Percentiles rank a stretch among this genome's conserved stretches.
phyloP scores from a whole-genome alignment of 2,113 vertebrate genomes.

The Mastomys natalensis region DNA sequence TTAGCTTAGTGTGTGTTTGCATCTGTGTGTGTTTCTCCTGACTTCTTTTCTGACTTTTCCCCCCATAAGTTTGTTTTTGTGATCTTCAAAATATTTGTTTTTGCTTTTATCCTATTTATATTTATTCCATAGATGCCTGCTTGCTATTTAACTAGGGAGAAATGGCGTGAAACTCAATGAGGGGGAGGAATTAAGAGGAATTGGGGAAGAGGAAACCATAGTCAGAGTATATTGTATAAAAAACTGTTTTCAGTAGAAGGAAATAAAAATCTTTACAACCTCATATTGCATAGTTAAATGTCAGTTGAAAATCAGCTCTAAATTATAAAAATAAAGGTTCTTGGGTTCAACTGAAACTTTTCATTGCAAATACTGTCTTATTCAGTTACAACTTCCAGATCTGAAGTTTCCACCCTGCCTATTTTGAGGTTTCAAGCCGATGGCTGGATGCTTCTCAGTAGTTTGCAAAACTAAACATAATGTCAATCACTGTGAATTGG shows the following conservation, averaged over 20 bases:
- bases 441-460: neutral
- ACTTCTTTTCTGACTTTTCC: neutral
- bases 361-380: neutral
- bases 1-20: neutral
- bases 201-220: neutral
- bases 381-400: neutral
- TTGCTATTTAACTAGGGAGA: neutral
- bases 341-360: neutral
- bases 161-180: neutral
- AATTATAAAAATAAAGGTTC: neutral
- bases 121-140: neutral
- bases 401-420: neutral
- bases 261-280: constrained; percentile 2
- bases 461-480: neutral
- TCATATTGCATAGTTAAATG: neutral
- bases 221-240: neutral
- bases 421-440: neutral
- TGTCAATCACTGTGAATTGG: neutral
- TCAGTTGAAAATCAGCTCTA: neutral
- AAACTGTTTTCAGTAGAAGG: neutral
- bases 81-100: no score
- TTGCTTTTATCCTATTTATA: neutral
- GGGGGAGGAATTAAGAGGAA: neutral
- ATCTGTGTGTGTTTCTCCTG: neutral
- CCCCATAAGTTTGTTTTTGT: neutral